Evolutionary conservation across 2,888 invertebrate genomes (phyloP).

Genomic region (Orgyia antiqua): DNA sequence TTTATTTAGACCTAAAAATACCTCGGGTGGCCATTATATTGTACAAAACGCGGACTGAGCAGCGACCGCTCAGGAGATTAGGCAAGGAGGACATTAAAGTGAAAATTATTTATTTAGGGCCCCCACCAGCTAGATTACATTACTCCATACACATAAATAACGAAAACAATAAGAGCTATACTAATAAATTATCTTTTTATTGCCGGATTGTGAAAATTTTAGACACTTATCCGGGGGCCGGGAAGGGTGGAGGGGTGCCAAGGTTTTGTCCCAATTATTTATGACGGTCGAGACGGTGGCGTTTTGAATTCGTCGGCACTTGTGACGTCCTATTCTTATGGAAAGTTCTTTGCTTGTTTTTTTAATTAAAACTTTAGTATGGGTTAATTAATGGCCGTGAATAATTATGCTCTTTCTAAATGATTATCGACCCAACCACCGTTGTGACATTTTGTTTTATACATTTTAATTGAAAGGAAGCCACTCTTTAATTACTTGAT

Average conservation of each 20-base stretch:
- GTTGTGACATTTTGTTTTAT: constrained; percentile 21
- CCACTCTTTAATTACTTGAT: no score
- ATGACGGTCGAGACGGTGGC: constrained; percentile 69
- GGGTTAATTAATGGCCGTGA: constrained; percentile 64
- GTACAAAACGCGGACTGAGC: constrained; percentile 61
- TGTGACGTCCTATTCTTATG: constrained; percentile 66
- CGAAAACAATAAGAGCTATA: constrained; percentile 78
- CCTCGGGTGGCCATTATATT: constrained; percentile 73
- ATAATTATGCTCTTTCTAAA: constrained; percentile 40
- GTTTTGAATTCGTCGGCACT: constrained; percentile 69
- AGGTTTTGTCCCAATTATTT: constrained; percentile 77
- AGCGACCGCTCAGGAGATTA: constrained; percentile 70
- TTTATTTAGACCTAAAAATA: constrained; percentile 78
- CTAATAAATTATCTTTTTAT: constrained; percentile 79
- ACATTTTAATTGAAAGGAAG: constrained; percentile 20
- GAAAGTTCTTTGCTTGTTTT: constrained; percentile 51
- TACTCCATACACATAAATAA: constrained; percentile 79
- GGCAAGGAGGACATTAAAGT: constrained; percentile 77
- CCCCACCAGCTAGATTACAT: constrained; percentile 74
- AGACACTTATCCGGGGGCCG: constrained; percentile 72
- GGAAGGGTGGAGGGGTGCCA: constrained; percentile 38
- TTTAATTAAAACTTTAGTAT: constrained; percentile 74
- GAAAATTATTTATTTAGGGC: constrained; percentile 77
- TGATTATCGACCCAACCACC: constrained; percentile 31
- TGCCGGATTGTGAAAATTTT: constrained; percentile 79